These are phyloP conservation scores for Drosophila neotestacea DNA, from an alignment of 2,888 invertebrate species.

Conservation along the genomic window DNA sequence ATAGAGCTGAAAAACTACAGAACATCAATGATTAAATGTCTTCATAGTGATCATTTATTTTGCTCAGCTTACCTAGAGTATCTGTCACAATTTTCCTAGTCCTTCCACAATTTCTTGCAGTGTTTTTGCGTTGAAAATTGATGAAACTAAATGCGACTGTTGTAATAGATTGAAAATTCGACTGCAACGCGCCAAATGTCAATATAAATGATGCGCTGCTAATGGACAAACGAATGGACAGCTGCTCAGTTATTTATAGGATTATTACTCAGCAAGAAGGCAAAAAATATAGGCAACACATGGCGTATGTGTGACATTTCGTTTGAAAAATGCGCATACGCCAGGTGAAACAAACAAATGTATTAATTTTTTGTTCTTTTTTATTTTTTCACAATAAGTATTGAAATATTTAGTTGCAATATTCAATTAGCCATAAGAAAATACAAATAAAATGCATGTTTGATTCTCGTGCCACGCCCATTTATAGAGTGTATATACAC, in stretches of 20 bases:
- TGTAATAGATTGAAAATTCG: conserved; percentile 45
- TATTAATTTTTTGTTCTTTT: conserved; percentile 6
- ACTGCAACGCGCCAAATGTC: conserved; percentile 61
- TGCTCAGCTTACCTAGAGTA: not conserved
- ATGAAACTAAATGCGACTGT: conserved; percentile 37
- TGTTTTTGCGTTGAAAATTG: conserved; percentile 45
- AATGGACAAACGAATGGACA: conserved; percentile 70
- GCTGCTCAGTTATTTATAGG: conserved; percentile 36
- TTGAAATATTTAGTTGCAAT: conserved; percentile 17
- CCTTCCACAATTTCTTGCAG: conserved; percentile 18
- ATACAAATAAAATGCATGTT: conserved; percentile 40
- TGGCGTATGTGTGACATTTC: conserved; percentile 38
- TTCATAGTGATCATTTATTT: not conserved
- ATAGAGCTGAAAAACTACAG: too few relatives aligned
- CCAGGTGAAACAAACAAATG: conserved; percentile 14
- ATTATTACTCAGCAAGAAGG: not conserved
- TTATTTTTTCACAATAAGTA: conserved; percentile 28
- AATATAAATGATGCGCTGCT: conserved; percentile 72
- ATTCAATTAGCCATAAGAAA: conserved; percentile 55
- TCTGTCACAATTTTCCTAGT: too few relatives aligned
- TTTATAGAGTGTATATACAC: not conserved
- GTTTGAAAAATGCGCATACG: conserved; percentile 48
- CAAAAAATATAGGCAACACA: conserved; percentile 22
- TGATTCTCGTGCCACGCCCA: conserved; percentile 60
- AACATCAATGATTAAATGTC: too few relatives aligned